These are phyloP conservation scores for Drosophila azteca DNA, from an alignment of 1,140 invertebrate genomes.

Conservation along the genomic window DNA sequence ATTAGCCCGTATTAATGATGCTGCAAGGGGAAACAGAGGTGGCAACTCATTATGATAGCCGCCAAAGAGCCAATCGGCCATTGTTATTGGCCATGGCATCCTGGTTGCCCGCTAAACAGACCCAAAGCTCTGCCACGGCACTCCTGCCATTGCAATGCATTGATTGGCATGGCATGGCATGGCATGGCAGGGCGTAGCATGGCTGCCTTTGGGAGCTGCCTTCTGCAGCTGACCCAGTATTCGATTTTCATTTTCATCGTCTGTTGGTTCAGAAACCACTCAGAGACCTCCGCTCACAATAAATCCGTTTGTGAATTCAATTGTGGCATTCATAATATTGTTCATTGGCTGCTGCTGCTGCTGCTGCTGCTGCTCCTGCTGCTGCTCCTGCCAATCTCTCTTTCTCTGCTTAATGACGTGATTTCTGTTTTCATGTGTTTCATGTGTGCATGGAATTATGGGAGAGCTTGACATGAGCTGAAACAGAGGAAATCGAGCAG, in stretches of 20 bases:
- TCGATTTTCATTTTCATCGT: slow-evolving; percentile 52
- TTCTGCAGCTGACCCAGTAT: slow-evolving; percentile 41
- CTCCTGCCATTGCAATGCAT: background rate
- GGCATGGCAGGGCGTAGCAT: too few species aligned
- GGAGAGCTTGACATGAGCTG: slow-evolving; percentile 1
- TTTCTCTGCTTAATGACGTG: slow-evolving; percentile 57
- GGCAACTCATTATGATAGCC: slow-evolving; percentile 53
- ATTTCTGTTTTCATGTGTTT: slow-evolving; percentile 53
- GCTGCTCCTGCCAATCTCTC: slow-evolving; percentile 1
- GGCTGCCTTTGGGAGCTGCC: background rate
- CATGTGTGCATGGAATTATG: slow-evolving; percentile 2
- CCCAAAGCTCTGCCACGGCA: slow-evolving; percentile 2
- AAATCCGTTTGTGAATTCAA: slow-evolving; percentile 62
- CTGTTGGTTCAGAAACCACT: slow-evolving; percentile 60
- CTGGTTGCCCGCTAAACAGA: slow-evolving; percentile 31
- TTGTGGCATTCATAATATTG: slow-evolving; percentile 43
- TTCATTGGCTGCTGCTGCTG: slow-evolving; percentile 4
- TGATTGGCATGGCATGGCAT: too few species aligned
- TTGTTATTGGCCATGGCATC: slow-evolving; percentile 37
- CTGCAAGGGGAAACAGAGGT: slow-evolving; percentile 70
- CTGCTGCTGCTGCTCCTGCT: background rate
- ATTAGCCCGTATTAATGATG: slow-evolving; percentile 78
- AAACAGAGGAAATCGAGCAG: background rate
- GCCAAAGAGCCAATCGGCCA: slow-evolving; percentile 35
- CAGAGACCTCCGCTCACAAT: slow-evolving; percentile 21